Conservation (phyloP, 2,888 invertebrate genomes). For the Noctua pronuba region DNA sequence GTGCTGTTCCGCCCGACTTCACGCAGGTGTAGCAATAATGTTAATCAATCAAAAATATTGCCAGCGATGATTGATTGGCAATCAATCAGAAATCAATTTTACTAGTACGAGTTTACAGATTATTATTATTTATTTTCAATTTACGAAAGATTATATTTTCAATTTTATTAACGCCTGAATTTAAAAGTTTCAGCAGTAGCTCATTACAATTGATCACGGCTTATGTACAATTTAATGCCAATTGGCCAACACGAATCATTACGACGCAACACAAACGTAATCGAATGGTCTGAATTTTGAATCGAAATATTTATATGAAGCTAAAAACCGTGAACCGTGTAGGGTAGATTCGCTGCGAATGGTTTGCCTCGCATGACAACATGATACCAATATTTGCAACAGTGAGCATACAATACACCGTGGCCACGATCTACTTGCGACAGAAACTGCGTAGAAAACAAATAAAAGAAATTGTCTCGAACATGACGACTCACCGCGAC, state of each 20-base stretch:
- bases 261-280: not conserved
- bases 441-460: not conserved
- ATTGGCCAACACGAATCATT: not conserved
- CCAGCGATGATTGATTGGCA: constrained; percentile 48
- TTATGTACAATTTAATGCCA: not conserved
- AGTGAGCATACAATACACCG: not conserved
- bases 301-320: not conserved
- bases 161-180: not conserved
- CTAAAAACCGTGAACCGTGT: not conserved
- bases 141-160: not conserved
- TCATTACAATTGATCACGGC: not conserved
- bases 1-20: constrained; percentile 19
- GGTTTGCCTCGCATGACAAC: not conserved
- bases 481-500: not conserved
- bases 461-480: not conserved
- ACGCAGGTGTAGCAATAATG: constrained; percentile 43
- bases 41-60: constrained; percentile 51
- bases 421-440: not conserved
- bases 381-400: not conserved
- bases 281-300: not conserved
- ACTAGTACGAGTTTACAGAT: constrained; percentile 9
- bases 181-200: not conserved
- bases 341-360: not conserved
- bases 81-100: constrained; percentile 47
- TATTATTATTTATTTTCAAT: constrained; percentile 8